Base-by-base conservation (phyloP, 2,888 invertebrate genomes). In the Eristalinus sepulchralis region DNA sequence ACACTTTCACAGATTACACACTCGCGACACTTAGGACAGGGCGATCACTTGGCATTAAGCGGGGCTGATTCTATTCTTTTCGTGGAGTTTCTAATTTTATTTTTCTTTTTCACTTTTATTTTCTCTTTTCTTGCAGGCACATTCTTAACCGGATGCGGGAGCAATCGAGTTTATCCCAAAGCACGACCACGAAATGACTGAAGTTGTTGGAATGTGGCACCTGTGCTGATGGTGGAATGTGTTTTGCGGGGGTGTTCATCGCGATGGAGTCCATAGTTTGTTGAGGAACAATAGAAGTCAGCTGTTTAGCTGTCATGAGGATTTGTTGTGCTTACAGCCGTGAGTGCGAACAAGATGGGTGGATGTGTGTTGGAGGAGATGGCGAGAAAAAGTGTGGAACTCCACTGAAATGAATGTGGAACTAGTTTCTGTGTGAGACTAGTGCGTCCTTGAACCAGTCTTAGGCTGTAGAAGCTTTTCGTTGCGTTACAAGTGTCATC, bases 301-400 rank as follows among this genome's bases (percentile, higher is more conserved):
- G 85, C 85, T 85, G 85, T 59, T 27, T 36, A 82, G 34, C 64
- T 85, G 82, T 81, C 85, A 85, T 33, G 22, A 22, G 34, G 2
- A 8, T 67, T 59, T 70, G 53, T 73, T 71, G 57, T 34, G 62
- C 34, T 68, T 70, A 39, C n/a, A 0, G 3, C 0, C 17, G 17
- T 63, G 63, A 33, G 82, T 53, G 39, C 10, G 68, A 85, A 34
- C n/a, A 63, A 59, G 63, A 27, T 27, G 27, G 5, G 27, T 27
- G 5, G 27, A 27, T 27, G 27, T 27, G 5, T 27, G 2, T 27
- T 27, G 27, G 27, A 27, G 2, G 27, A 27, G 5, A 68, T 5
- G 57, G 24, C 4, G n/a, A 31, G 53, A 22, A 27, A 17, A 4
- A 0, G 0, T 8, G 36, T 27, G 33, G 22, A 78, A 64, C 20